Conservation (phyloP, 1,140 invertebrate species). For the Drosophila navojoa region DNA sequence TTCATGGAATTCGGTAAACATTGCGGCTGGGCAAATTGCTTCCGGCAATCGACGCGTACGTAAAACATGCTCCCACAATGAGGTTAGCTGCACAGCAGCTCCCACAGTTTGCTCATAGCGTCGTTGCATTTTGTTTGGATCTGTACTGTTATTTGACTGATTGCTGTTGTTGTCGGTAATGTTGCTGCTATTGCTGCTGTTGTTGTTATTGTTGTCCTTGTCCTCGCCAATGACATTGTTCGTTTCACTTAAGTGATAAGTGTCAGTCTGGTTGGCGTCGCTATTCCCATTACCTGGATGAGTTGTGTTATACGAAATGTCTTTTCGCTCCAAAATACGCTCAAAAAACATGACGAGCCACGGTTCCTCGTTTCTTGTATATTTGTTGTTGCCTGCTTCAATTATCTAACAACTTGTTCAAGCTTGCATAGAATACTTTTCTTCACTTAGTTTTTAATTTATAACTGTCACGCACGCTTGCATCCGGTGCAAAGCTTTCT, state of each 20-base stretch:
- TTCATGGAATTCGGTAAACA: slow-evolving; percentile 88
- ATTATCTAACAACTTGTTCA: slow-evolving; percentile 51
- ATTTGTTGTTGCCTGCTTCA: slow-evolving; percentile 1
- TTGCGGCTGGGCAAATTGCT: slow-evolving; percentile 86
- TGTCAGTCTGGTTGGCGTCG: slow-evolving; percentile 48
- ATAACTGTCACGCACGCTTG: slow-evolving; percentile 65
- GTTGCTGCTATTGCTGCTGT: slow-evolving; percentile 41
- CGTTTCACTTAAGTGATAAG: slow-evolving; percentile 12
- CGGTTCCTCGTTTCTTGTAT: not conserved
- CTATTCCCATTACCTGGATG: slow-evolving; percentile 15
- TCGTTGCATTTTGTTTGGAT: slow-evolving; percentile 48
- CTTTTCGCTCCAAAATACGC: slow-evolving; percentile 69
- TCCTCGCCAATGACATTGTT: slow-evolving; percentile 25
- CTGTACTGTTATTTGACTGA: slow-evolving; percentile 25
- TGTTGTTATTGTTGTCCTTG: slow-evolving; percentile 41
- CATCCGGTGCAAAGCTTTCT: slow-evolving; percentile 52
- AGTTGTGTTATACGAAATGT: slow-evolving; percentile 14
- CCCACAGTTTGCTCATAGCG: slow-evolving; percentile 27
- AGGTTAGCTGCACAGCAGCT: slow-evolving; percentile 86
- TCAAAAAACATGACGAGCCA: slow-evolving; percentile 69
- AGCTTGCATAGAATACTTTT: slow-evolving; percentile 9
- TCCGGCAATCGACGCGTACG: slow-evolving; percentile 86
- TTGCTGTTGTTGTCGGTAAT: slow-evolving; percentile 47
- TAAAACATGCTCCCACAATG: slow-evolving; percentile 91
- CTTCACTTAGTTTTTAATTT: slow-evolving; percentile 62